These are phyloP conservation scores for Drosophila nr. medialis DNA, from an alignment of 2,888 invertebrate species.

Conservation along the genomic window DNA sequence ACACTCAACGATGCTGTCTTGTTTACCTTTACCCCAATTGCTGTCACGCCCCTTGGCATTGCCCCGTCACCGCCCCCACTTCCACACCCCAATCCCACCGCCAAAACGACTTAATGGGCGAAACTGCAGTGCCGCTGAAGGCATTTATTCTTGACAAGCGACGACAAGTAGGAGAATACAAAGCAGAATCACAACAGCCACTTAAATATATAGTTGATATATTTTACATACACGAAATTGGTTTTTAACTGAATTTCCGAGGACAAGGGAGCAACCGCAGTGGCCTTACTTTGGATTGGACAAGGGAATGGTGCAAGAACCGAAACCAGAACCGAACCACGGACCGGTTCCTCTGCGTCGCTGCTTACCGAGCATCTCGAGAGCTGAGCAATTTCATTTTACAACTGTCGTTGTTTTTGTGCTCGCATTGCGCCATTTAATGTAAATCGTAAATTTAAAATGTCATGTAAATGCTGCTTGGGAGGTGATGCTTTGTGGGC, in stretches of 20 bases:
- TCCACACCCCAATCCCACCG: not conserved
- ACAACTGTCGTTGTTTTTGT: slow-evolving; percentile 73
- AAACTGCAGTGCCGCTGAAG: slow-evolving; percentile 62
- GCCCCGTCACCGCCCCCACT: not conserved
- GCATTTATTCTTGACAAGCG: slow-evolving; percentile 72
- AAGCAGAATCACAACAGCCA: slow-evolving; percentile 61
- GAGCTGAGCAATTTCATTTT: slow-evolving; percentile 73
- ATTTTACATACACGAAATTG: slow-evolving; percentile 80
- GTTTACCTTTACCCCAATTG: slow-evolving; percentile 49
- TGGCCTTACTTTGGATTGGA: slow-evolving; percentile 21
- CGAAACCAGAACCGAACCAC: slow-evolving; percentile 2
- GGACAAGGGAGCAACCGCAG: slow-evolving; percentile 47
- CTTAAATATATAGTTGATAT: slow-evolving; percentile 78
- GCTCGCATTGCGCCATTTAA: slow-evolving; percentile 72
- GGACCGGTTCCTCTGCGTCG: slow-evolving; percentile 3
- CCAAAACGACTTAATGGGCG: slow-evolving; percentile 51
- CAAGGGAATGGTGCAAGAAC: not conserved
- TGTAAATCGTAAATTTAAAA: slow-evolving; percentile 80
- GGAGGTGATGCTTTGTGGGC: slow-evolving; percentile 57
- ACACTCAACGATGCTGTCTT: slow-evolving; percentile 42
- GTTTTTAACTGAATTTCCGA: slow-evolving; percentile 73
- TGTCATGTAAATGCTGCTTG: slow-evolving; percentile 71
- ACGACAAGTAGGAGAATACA: slow-evolving; percentile 57
- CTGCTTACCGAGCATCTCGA: slow-evolving; percentile 43
- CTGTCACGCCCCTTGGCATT: slow-evolving; percentile 29